Percentiles rank a stretch among this genome's conserved stretches.
Conservation (phyloP, 64 coral and sea anemone species). For the Dendronephthya gigantea region DNA sequence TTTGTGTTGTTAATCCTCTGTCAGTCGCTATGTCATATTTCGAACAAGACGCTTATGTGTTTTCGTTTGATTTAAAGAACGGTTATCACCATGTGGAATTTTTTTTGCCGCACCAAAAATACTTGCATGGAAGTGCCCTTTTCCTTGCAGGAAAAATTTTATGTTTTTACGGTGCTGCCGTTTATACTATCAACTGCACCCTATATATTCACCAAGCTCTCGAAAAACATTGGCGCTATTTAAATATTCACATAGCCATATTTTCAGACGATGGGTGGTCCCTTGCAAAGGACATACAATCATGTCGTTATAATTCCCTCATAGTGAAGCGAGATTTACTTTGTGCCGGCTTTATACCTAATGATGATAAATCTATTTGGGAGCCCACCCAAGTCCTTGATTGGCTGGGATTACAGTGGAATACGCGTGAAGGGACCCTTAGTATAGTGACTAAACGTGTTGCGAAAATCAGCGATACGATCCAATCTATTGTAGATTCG, state of each 20-base stretch:
- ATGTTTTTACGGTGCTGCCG: conserved; percentile 21
- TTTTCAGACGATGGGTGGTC: background rate
- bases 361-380: conserved; percentile 39
- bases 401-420: conserved; percentile 37
- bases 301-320: background rate
- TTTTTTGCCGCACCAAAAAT: background rate
- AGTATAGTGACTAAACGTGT: conserved; percentile 33
- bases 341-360: conserved; percentile 34
- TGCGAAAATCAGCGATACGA: conserved; percentile 27
- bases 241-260: background rate
- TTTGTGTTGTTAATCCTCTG: conserved; percentile 25
- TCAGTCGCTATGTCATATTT: conserved; percentile 22
- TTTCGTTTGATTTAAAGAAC: conserved; percentile 40
- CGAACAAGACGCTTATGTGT: conserved; percentile 14
- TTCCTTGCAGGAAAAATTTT: conserved; percentile 6
- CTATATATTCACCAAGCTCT: conserved; percentile 25
- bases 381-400: conserved; percentile 19
- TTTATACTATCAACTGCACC: conserved; percentile 11
- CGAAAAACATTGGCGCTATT: background rate
- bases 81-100: conserved; percentile 50
- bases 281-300: background rate
- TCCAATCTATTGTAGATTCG: conserved; percentile 7
- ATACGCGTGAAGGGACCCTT: conserved; percentile 27
- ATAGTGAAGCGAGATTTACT: conserved; percentile 30
- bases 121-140: background rate